Conservation (phyloP, 2,797 vertebrate genomes). For the Nyctalus aviator region DNA sequence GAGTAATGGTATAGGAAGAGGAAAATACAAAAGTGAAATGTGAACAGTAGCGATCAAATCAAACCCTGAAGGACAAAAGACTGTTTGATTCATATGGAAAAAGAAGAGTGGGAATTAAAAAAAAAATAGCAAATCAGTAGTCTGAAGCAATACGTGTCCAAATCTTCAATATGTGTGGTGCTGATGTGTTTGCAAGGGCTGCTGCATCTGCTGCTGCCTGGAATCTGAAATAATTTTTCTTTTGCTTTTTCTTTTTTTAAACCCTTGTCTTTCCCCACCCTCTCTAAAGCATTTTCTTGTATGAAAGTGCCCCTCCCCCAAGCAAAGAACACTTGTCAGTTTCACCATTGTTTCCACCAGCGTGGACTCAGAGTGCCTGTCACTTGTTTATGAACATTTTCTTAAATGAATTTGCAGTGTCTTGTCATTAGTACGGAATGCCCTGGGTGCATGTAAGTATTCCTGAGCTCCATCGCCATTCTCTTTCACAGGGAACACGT, state of each 20-base stretch:
- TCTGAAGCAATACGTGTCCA: constrained; percentile 83
- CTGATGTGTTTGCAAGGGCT: constrained; percentile 72
- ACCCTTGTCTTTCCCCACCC: background rate
- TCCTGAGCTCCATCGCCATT: constrained; percentile 22
- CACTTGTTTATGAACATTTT: constrained; percentile 72
- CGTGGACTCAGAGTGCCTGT: constrained; percentile 48
- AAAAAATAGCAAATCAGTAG: constrained; percentile 88
- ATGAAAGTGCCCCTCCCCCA: constrained; percentile 55
- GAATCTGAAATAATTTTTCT: constrained; percentile 44
- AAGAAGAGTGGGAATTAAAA: constrained; percentile 88
- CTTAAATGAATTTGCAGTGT: constrained; percentile 71
- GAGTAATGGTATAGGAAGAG: constrained; percentile 93
- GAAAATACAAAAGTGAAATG: constrained; percentile 89
- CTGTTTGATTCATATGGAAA: constrained; percentile 87
- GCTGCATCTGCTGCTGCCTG: constrained; percentile 65
- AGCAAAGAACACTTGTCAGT: constrained; percentile 64
- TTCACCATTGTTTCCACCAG: constrained; percentile 67
- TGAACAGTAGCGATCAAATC: constrained; percentile 90
- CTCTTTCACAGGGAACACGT: constrained; percentile 54
- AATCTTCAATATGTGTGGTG: constrained; percentile 75
- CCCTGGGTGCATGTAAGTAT: constrained; percentile 41
- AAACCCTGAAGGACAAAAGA: constrained; percentile 88
- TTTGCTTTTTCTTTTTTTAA: background rate
- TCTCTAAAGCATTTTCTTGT: constrained; percentile 41
- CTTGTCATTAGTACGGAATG: constrained; percentile 62